phyloP scores from a whole-genome alignment of 2,888 invertebrate species.

The Brachylomia viminalis region DNA sequence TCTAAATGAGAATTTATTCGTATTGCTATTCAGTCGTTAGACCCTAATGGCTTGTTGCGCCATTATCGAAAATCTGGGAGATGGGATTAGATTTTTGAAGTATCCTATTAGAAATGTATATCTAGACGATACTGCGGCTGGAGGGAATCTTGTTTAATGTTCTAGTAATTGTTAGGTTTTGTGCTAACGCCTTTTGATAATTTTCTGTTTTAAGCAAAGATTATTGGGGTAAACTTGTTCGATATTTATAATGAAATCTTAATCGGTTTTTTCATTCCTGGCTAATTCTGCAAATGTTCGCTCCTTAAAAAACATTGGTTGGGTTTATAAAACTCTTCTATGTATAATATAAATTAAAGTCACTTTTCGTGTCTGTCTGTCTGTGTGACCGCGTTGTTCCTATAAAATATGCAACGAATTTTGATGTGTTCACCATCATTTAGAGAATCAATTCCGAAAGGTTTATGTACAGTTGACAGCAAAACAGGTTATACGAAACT shows the following conservation, averaged over 20 bases:
- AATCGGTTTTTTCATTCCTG: neutral
- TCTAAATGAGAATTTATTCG: constrained; percentile 58
- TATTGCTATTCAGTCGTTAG: constrained; percentile 49
- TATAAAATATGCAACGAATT: no score
- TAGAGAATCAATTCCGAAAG: no score
- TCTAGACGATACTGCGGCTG: constrained; percentile 15
- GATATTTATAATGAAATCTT: neutral
- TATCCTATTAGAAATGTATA: constrained; percentile 39
- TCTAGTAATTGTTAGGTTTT: neutral
- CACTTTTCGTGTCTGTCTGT: no score
- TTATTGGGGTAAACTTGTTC: neutral
- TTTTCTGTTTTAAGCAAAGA: neutral
- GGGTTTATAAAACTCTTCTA: neutral
- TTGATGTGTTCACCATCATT: no score
- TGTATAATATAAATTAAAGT: no score
- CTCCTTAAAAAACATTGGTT: neutral
- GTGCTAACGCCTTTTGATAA: neutral
- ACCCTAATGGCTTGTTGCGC: constrained; percentile 34
- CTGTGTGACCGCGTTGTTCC: no score
- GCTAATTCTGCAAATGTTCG: neutral
- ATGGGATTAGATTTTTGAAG: constrained; percentile 56
- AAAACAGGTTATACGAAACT: no score
- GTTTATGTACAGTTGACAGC: no score
- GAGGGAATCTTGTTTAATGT: constrained; percentile 38
- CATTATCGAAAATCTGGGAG: constrained; percentile 51